Evolutionary conservation across 2,888 invertebrate genomes (phyloP).

Genomic region (Pristionchus maxplancki): DNA sequence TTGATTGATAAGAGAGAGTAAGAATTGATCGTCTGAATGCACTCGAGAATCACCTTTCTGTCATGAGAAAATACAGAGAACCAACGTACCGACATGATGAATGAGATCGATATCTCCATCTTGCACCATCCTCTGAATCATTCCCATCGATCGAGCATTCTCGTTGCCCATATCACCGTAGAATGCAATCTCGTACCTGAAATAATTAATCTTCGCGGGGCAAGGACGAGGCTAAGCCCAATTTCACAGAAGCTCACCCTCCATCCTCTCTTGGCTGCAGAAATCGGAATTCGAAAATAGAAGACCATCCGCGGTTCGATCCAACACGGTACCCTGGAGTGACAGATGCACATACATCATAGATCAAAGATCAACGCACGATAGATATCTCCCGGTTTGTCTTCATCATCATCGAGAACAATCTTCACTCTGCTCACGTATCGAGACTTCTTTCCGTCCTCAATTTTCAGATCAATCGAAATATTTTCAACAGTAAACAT

Average conservation of each 20-base stretch:
- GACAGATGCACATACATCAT: no score
- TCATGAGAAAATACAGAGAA: not conserved
- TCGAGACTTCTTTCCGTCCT: slow-evolving; percentile 6
- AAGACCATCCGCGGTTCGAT: slow-evolving; percentile 66
- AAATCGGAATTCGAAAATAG: slow-evolving; percentile 69
- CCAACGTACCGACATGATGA: slow-evolving; percentile 74
- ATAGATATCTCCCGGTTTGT: slow-evolving; percentile 41
- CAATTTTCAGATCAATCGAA: no score
- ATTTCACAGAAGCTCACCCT: no score
- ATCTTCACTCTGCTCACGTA: slow-evolving; percentile 47
- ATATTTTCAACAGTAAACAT: no score
- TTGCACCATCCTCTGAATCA: slow-evolving; percentile 89
- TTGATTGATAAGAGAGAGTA: not conserved
- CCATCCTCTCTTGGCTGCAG: slow-evolving; percentile 51
- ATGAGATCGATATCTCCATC: slow-evolving; percentile 80
- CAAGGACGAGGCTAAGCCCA: no score
- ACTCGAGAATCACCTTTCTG: not conserved
- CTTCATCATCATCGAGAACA: slow-evolving; percentile 17
- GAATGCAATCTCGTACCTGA: slow-evolving; percentile 47
- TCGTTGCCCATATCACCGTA: slow-evolving; percentile 77
- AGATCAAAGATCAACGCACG: no score
- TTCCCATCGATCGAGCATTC: slow-evolving; percentile 89
- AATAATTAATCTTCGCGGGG: no score
- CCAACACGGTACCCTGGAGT: slow-evolving; percentile 68
- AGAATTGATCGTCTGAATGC: not conserved